Evolutionary conservation across 64 coral and sea anemone genomes (phyloP), one percentile per base, ranked within the genome.

Genomic region (Actinia equina): DNA sequence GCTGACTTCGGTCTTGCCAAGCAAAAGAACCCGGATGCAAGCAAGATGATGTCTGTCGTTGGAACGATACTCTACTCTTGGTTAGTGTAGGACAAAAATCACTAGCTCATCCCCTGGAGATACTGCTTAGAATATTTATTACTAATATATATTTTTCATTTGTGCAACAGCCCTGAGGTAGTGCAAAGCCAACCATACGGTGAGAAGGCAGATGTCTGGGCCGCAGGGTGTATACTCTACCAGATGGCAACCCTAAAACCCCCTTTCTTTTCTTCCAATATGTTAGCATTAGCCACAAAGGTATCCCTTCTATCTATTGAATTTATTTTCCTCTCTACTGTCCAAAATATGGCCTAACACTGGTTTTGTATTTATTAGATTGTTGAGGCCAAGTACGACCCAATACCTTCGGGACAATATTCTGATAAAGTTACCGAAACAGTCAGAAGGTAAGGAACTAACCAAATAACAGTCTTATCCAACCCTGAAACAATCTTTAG

Each of bases 141-240:
- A n/a, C n/a, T n/a, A n/a, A n/a, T n/a, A n/a, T n/a, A n/a, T n/a
- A n/a, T n/a, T n/a, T n/a, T 74, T 74, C 27, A 10, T 65, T 65
- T 26, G 1, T 86, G 4, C 86, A 61, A 54, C 71, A 99, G 97
- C 83, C 97, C 97, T 26, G 97, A 99, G 86, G 89, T 99, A 63
- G 88, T 99, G 8, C 97, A 99, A 89, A 94, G 87, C 59, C 90
- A 93, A 18, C 97, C 97, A 45, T 99, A 99, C 30, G 97, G 97
- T 13, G 97, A 99, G 78, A 99, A 99, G 65, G 97, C 97, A 8
- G 97, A 99, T 55, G 93, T 99, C 27, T 99, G 97, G 97, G 97
- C 97, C 4, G 91, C 93, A 14, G 97, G 97, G 19, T 99, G 97
- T 65, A 92, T 99, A 77, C 83, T 99, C 23, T 99, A 99, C 86